Conservation (phyloP, 2,797 vertebrate species). For the Denticeps clupeoides region DNA sequence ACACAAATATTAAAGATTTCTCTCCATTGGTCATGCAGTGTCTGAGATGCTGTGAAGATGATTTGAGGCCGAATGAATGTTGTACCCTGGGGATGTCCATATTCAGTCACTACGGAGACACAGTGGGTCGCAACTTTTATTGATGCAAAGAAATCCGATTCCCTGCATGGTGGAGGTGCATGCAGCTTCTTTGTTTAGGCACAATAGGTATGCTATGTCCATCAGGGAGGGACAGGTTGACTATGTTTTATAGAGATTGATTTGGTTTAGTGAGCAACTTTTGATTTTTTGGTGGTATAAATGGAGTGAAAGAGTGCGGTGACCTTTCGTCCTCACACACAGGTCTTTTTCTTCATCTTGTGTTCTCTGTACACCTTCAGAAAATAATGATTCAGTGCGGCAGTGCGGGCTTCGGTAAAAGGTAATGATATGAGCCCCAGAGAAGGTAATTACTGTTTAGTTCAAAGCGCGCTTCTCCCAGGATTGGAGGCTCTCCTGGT, state of each 20-base stretch:
- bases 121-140: too few relatives aligned
- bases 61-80: neutral
- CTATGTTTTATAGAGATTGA: too few relatives aligned
- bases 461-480: neutral
- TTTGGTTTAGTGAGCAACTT: too few relatives aligned
- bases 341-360: neutral
- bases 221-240: too few relatives aligned
- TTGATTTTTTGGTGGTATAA: neutral
- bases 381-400: neutral
- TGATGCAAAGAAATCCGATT: too few relatives aligned
- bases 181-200: too few relatives aligned
- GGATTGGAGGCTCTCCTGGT: neutral
- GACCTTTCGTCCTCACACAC: neutral
- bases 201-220: too few relatives aligned
- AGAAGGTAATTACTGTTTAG: conserved; percentile 18
- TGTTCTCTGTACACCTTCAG: neutral
- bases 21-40: neutral
- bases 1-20: neutral
- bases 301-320: neutral
- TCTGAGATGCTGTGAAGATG: conserved; percentile 1
- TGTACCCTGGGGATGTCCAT: neutral
- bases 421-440: conserved; percentile 15
- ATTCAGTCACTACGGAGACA: neutral
- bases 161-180: too few relatives aligned
- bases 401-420: conserved; percentile 8